Percentiles rank a stretch among this genome's conserved stretches.
Evolutionary conservation across 2,113 vertebrate species (phyloP).

Genomic region (Prinia subflava): DNA sequence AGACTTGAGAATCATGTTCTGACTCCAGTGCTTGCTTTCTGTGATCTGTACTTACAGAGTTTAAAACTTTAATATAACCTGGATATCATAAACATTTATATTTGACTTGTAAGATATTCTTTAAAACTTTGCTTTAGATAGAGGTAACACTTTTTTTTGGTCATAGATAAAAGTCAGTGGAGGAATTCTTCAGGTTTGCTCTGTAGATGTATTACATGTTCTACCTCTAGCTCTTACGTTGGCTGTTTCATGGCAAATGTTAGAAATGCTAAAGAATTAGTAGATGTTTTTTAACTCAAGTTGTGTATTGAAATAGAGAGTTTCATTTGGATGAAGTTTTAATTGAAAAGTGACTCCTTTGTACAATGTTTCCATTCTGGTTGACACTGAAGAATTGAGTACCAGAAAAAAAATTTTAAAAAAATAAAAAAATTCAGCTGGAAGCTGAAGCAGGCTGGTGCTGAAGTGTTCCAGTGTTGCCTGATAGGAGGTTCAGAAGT

Average conservation of each 20-base stretch:
- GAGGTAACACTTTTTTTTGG: neutral
- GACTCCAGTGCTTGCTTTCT: neutral
- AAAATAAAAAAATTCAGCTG: neutral
- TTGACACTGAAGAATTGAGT: neutral
- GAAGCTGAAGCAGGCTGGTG: neutral
- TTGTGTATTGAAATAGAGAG: rapidly evolving
- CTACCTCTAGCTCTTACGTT: neutral
- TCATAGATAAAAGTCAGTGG: neutral
- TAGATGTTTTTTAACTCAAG: neutral
- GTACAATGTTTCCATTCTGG: neutral
- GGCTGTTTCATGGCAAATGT: neutral
- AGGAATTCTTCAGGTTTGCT: neutral
- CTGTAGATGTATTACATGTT: neutral
- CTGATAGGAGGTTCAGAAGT: neutral
- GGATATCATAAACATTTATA: neutral
- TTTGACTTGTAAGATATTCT: neutral
- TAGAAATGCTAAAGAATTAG: neutral
- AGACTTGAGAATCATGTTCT: neutral
- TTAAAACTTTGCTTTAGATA: neutral
- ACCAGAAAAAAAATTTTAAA: neutral
- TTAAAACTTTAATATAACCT: neutral
- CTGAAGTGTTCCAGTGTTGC: neutral
- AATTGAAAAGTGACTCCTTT: neutral
- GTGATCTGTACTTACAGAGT: neutral
- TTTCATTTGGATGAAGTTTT: neutral